Base-by-base conservation (phyloP, 2,888 invertebrate genomes). In the Agrilus biguttatus region DNA sequence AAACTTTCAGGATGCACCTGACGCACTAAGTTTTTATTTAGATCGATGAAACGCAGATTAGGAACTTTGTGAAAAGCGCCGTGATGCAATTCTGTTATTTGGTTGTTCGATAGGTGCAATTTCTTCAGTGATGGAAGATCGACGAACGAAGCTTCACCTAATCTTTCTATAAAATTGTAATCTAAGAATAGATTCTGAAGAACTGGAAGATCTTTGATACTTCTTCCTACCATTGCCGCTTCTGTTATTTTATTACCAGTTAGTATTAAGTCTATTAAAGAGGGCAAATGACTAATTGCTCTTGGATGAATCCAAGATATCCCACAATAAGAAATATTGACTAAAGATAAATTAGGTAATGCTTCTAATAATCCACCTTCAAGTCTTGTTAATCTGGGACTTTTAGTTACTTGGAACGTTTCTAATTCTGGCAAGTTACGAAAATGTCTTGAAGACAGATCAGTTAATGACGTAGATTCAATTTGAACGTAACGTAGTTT, bases 1-100 rank as follows among this genome's bases (percentile, higher is more conserved):
- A 89, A 84, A 43, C 87, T 84, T 61, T 87, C 84, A 0, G 86
- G 83, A 53, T 88, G 87, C 40, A 90, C 78, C 53, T 81, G 75
- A 41, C 77, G 73, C 37, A 90, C 75, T 42, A 74, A 70, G 59
- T 90, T 90, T 51, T 80, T 75, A 58, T 84, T 87, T 48, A 90
- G 66, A 60, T 87, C 83, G 12, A 89, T 71, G 13, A 74, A 73
- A 54, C 78, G 75, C 45, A 89, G 61, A 47, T 75, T 75, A 0
- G 87, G 83, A 2, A 87, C 77, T 52, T 84, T 73, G 53, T 88
- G 79, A 57, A 90, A 87, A 2, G 89, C 83, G 1, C 87, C 86
- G 54, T 83, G 79, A 47, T 80, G 78, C 41, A 89, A 74, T 52
- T 85, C 80, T 13, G 75, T 76, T 37, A 88, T 83, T 37, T 75